phyloP scores from a whole-genome alignment of 1,140 invertebrate genomes.

The Aphaenogaster rudis region DNA sequence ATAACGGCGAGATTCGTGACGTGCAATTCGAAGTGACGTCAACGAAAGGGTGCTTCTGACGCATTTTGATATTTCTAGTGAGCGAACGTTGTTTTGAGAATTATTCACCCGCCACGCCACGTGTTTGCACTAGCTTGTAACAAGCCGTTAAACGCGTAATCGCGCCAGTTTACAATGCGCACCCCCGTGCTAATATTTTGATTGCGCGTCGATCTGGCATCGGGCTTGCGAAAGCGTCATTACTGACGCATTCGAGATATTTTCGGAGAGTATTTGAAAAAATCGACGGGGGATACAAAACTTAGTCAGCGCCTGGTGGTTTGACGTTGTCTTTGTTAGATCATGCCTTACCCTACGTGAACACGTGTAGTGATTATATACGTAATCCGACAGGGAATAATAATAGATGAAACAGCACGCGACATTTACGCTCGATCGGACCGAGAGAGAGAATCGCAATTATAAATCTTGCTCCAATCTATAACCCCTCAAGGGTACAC shows the following conservation, averaged over 20 bases:
- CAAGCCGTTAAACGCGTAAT: constrained; percentile 15
- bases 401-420: constrained; percentile 9
- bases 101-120: constrained; percentile 51
- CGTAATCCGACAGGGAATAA: neutral
- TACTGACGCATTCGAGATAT: constrained; percentile 63
- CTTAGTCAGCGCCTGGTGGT: constrained; percentile 4
- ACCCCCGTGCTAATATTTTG: constrained; percentile 54
- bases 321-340: neutral
- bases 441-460: neutral
- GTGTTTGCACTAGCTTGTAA: neutral
- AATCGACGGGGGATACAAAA: neutral
- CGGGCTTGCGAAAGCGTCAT: neutral
- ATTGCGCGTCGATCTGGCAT: constrained; percentile 43
- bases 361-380: neutral
- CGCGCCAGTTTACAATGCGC: constrained; percentile 7
- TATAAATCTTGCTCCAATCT: neutral
- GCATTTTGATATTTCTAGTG: constrained; percentile 51
- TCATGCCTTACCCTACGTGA: neutral
- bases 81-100: constrained; percentile 59
- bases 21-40: constrained; percentile 53
- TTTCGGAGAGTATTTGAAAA: constrained; percentile 57
- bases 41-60: constrained; percentile 55
- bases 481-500: too few relatives aligned
- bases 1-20: constrained; percentile 28
- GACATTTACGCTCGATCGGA: neutral